Evolutionary conservation across 2,113 vertebrate genomes (phyloP), one percentile per base, ranked within the genome.

Genomic region (Malurus elegans): DNA sequence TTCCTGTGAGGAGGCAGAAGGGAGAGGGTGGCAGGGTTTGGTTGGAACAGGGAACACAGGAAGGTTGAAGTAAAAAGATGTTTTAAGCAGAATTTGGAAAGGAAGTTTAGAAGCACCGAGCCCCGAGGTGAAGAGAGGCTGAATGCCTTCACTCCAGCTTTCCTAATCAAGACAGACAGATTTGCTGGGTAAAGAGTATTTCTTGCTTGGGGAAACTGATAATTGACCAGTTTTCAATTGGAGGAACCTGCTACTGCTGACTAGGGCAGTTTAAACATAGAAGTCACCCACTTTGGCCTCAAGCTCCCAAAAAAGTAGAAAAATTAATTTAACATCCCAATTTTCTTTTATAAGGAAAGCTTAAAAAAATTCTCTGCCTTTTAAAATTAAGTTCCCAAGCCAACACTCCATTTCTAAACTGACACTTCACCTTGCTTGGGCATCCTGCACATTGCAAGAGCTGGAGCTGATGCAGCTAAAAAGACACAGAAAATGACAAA

Each of bases 341-440:
- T 79, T 91, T 92, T 79, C 53, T 95, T 78, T 85, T 86, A 53
- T 89, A 80, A 86, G 86, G 28, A 95, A 97, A 92, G 51, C 47
- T 86, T 25, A 80, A 38, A 47, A 92, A 86, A 84, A 72, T 42
- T 2, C 31, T 70, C 85, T 64, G 1, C 92, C 47, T 94, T 95
- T 96, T 88, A 92, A 93, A 97, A 97, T 72, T 74, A 90, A 94
- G 92, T 97, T 96, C 60, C 71, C 79, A 94, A 88, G 78, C 70
- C 86, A 96, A 88, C 53, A 86, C 44, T 88, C 60, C 34, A 18
- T 58, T 84, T 94, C 74, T 88, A 71, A 88, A 40, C 24, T 95
- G 93, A 90, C 75, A 88, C 47, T 95, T 75, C 88, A 72, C 79
- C 86, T 88, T 83, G 76, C 81, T 75, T 79, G 82, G 61, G 72